Evolutionary conservation across 2,797 vertebrate genomes (phyloP).

Genomic region (Acipenser ruthenus): DNA sequence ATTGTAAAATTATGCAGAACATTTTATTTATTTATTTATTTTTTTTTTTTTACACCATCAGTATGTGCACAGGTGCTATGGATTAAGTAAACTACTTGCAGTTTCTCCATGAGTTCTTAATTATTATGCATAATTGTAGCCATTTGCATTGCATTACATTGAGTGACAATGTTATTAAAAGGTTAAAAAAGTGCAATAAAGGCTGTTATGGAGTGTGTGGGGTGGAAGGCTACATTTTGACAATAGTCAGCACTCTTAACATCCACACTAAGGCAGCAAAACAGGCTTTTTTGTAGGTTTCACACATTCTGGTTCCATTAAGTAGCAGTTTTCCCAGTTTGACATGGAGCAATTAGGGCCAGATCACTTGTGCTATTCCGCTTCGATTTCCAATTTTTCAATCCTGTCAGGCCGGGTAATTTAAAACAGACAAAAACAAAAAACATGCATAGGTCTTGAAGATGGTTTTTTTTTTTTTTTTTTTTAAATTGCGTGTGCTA

Average conservation of each 20-base stretch:
- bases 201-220: conserved; percentile 32
- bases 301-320: conserved; percentile 39
- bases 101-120: neutral
- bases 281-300: conserved; percentile 28
- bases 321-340: conserved; percentile 53
- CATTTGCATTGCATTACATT: neutral
- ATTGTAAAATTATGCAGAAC: neutral
- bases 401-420: conserved; percentile 26
- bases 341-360: conserved; percentile 64
- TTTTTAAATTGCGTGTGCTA: too few species aligned
- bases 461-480: too few species aligned
- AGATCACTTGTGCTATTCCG: conserved; percentile 47
- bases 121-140: conserved; percentile 2
- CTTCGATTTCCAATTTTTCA: conserved; percentile 71
- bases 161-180: conserved; percentile 31
- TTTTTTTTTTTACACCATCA: neutral
- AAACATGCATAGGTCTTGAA: conserved; percentile 6
- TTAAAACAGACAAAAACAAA: conserved; percentile 29
- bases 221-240: conserved; percentile 32
- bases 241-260: conserved; percentile 37
- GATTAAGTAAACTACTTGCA: neutral
- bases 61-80: neutral
- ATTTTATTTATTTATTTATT: neutral
- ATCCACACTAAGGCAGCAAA: conserved; percentile 33
- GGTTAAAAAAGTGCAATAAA: conserved; percentile 40